A percentile compares a stretch with the other conserved stretches of the same genome.
phyloP scores from a whole-genome alignment of 92 coral and sea anemone species.

The Meandrina meandrites region DNA sequence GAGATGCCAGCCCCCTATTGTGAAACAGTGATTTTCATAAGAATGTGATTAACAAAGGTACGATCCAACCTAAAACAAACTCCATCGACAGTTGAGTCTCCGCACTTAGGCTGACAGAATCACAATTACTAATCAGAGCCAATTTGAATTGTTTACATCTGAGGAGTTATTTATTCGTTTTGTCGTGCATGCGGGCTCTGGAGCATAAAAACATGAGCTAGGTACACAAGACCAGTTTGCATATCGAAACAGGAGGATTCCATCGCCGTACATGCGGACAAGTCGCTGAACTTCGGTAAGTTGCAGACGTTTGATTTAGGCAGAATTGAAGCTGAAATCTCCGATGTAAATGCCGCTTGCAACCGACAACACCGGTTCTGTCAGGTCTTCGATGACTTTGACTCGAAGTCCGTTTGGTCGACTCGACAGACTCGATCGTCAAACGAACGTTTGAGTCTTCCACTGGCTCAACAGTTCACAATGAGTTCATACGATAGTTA shows the following conservation, averaged over 20 bases:
- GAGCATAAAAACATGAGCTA: constrained; percentile 1
- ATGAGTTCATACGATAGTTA: too few species aligned
- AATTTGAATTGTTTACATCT: constrained; percentile 14
- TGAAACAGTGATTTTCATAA: constrained; percentile 2
- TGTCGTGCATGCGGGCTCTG: constrained; percentile 16
- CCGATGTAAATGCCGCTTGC: not conserved
- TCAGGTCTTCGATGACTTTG: not conserved
- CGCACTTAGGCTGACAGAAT: not conserved
- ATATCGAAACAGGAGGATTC: not conserved
- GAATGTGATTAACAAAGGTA: constrained; percentile 2
- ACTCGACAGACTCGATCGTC: not conserved
- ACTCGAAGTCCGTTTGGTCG: not conserved
- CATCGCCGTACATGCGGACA: not conserved
- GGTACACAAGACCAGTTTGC: not conserved
- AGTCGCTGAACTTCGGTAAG: constrained; percentile 21
- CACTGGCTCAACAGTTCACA: too few species aligned
- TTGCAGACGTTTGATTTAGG: not conserved
- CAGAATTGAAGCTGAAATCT: not conserved
- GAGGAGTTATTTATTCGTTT: not conserved
- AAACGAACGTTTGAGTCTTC: not conserved
- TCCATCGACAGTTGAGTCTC: not conserved
- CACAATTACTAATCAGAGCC: not conserved
- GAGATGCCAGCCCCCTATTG: constrained; percentile 6
- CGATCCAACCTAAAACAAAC: not conserved
- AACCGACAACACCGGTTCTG: not conserved